Evolutionary conservation across 2,113 vertebrate species (phyloP).

Genomic region (Grammomys dolichurus): DNA sequence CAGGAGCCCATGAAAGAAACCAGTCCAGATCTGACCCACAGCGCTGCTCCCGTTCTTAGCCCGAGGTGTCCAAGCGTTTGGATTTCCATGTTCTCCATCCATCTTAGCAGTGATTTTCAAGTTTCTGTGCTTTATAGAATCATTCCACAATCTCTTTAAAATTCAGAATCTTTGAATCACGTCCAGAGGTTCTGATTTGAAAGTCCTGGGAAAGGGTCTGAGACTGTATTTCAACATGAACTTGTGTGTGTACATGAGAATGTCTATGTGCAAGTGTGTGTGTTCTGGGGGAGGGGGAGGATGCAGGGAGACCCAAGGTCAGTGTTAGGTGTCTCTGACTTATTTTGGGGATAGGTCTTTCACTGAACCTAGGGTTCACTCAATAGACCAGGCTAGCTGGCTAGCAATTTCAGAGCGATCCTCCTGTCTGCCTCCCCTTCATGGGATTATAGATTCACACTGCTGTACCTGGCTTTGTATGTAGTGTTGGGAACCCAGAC

Average conservation of each 20-base stretch:
- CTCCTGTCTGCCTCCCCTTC: not conserved
- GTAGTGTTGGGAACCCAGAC: not conserved
- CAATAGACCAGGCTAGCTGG: not conserved
- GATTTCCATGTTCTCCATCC: not conserved
- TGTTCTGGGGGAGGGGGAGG: not conserved
- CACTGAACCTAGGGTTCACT: not conserved
- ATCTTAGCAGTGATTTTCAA: conserved; percentile 4
- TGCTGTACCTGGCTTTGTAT: not conserved
- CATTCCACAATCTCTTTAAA: conserved; percentile 18
- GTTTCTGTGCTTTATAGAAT: not conserved
- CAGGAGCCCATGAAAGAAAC: too few species aligned
- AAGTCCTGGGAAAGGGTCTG: not conserved
- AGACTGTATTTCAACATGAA: not conserved
- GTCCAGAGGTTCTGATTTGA: not conserved
- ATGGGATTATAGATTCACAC: not conserved
- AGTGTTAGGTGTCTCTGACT: too few species aligned
- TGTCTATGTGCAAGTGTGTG: not conserved
- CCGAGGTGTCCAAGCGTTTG: not conserved
- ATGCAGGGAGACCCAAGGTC: not conserved
- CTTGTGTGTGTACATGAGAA: not conserved
- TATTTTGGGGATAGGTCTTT: not conserved
- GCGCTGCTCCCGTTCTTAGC: not conserved
- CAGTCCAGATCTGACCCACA: not conserved
- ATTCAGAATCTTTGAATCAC: not conserved
- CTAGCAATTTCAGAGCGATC: not conserved